Evolutionary conservation across 1,140 invertebrate species (phyloP), one percentile per base, ranked within the genome.

Genomic region (Zaprionus gabonicus): DNA sequence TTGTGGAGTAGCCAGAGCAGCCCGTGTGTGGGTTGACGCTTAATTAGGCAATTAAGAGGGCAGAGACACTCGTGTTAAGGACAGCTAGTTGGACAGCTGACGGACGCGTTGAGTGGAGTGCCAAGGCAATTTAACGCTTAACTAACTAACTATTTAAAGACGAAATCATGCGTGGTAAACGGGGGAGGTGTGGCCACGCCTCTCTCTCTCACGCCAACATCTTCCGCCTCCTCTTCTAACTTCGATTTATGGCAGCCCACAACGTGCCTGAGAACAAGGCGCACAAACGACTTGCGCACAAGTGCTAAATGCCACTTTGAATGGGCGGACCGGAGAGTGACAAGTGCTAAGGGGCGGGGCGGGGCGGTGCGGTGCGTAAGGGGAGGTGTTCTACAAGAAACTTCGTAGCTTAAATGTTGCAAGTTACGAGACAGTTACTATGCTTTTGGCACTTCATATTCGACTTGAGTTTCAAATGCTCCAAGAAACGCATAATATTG

Each of bases 11-110:
- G 38, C 15, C 38, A 6, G 38, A 69, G 46, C 82, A 71, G 70
- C 57, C 79, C 63, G 28, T 51, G 28, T 51, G 46, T 51, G 46
- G 46, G 17, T 25, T 51, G 46, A 5, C 68, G 72, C 81, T 90
- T 90, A 88, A 88, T 88, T 88, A 90, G 78, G 73, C 79, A 88
- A 90, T 88, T 88, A 88, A 85, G 72, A 67, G 68, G 80, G 64
- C 70, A 66, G 65, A 49, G 71, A 49, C 49, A 49, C 49, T 70
- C 67, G 56, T 70, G 56, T 76, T 83, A 74, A 71, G 83, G 74
- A 83, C 65, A 63, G 62, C 28, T 56, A 70, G 31, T 56, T 78
- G 71, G 68, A 82, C 64, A 76, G 65, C 71, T 76, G 75, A 63
- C 67, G 71, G 55, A 59, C 56, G 59, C 44, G 44, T 34, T 49